Evolutionary conservation across 2,797 vertebrate species (phyloP).

Genomic region (Sylvilagus floridanus): DNA sequence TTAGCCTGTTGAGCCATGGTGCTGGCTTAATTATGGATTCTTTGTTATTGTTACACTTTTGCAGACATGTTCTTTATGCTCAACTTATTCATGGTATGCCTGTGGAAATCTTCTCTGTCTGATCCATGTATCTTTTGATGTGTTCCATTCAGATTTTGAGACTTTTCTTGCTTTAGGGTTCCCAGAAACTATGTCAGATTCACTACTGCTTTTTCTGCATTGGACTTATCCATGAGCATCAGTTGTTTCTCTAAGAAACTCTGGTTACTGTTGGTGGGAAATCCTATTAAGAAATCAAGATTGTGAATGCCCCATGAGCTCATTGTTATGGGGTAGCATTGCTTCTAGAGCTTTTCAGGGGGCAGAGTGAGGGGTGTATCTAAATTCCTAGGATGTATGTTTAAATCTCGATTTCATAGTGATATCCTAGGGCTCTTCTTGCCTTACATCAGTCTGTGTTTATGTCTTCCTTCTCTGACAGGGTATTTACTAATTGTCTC

Average conservation of each 20-base stretch:
- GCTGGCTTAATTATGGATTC: too few relatives aligned
- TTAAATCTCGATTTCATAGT: neutral
- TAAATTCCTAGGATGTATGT: neutral
- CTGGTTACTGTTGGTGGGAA: neutral
- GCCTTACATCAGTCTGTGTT: neutral
- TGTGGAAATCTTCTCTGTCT: neutral
- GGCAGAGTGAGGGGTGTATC: neutral
- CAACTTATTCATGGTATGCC: neutral
- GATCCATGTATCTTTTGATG: neutral
- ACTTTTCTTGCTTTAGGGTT: neutral
- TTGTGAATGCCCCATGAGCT: neutral
- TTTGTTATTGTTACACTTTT: neutral
- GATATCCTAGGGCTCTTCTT: neutral
- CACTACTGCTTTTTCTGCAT: neutral
- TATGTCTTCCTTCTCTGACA: neutral
- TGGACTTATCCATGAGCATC: neutral
- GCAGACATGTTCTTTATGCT: neutral
- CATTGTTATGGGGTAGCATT: neutral
- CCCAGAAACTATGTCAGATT: neutral
- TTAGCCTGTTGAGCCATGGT: too few relatives aligned
- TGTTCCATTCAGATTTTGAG: neutral
- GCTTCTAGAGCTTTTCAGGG: neutral
- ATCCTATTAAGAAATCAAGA: neutral
- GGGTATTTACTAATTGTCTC: slow-evolving; percentile 26
- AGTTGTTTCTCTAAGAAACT: neutral